Evolutionary conservation across 2,888 invertebrate genomes (phyloP), one percentile per base, ranked within the genome.

Genomic region (Auanema freiburgensis): DNA sequence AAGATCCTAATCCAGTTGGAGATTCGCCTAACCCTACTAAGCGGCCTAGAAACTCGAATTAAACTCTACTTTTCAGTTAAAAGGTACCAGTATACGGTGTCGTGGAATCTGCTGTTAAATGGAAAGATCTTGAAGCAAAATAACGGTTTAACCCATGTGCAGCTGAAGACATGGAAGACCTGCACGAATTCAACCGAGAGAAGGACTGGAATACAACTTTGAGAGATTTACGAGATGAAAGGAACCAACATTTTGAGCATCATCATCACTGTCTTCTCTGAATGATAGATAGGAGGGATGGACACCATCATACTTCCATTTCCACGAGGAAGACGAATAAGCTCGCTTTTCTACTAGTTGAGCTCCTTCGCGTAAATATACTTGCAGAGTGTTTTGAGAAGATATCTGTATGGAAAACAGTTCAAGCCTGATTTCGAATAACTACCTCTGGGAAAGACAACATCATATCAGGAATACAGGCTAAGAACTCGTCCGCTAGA

Each of bases 141-240:
- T 80, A 81, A 60, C 79, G 67, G 57, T 79, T 80, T 46, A 74
- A 65, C 0, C 72, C 76, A n/a, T 65, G 65, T 8, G 72, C 67
- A 0, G 75, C 71, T 33, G 66, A 65, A 12, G 73, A 70, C 60
- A 76, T 66, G n/a, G 77, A 77, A 21, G 79, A 79, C n/a, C 80
- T 67, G 18, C 76, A 73, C 5, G 81, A 81, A 5, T 77, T 75
- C 46, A 76, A 69, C 33, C 79, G 69, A n/a, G 76, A 72, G 57
- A 80, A 79, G 0, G 72, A 67, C 70, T 78, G 67, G 14, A 68
- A 67, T 10, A 18, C 33, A n/a, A 23, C 6, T 16, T 10, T 23
- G 40, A 1, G 6, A 12, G 16, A 24, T 55, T 23, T 5, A 6
- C 14, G n/a, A 2, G 2, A n/a, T 16, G 14, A 23, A 8, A 16